Evolutionary conservation across 1,140 invertebrate genomes (phyloP).

Genomic region (Thrips palmi): DNA sequence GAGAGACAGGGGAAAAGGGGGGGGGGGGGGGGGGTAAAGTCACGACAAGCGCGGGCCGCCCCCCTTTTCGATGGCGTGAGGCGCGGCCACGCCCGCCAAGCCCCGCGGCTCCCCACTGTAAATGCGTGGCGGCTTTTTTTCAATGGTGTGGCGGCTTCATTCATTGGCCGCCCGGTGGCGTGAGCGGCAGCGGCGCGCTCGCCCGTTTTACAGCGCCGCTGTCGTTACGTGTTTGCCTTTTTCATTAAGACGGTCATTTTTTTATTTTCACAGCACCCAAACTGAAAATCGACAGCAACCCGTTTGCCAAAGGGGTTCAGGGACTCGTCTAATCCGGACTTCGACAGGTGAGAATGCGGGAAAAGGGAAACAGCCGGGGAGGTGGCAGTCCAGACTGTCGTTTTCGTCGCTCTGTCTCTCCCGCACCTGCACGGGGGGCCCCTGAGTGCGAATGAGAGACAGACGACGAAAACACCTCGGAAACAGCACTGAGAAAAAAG

Average conservation of each 20-base stretch:
- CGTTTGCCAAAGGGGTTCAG: conserved; percentile 70
- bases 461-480: no score
- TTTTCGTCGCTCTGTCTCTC: not conserved
- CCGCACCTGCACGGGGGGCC: not conserved
- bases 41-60: no score
- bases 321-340: conserved; percentile 63
- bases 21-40: no score
- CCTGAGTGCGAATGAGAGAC: not conserved
- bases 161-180: not conserved
- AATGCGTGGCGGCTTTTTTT: no score
- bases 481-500: no score
- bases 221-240: not conserved
- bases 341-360: conserved; percentile 61
- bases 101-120: no score
- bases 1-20: no score
- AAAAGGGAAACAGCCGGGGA: no score
- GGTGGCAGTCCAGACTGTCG: no score
- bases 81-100: no score
- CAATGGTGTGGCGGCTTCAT: not conserved
- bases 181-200: no score
- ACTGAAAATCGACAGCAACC: conserved; percentile 73
- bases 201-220: not conserved
- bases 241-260: conserved; percentile 4
- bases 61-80: no score
- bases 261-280: conserved; percentile 33